Conservation (phyloP, 30 jellyfish, hydroid and myxozoan species). For the Clytia hemisphaerica region DNA sequence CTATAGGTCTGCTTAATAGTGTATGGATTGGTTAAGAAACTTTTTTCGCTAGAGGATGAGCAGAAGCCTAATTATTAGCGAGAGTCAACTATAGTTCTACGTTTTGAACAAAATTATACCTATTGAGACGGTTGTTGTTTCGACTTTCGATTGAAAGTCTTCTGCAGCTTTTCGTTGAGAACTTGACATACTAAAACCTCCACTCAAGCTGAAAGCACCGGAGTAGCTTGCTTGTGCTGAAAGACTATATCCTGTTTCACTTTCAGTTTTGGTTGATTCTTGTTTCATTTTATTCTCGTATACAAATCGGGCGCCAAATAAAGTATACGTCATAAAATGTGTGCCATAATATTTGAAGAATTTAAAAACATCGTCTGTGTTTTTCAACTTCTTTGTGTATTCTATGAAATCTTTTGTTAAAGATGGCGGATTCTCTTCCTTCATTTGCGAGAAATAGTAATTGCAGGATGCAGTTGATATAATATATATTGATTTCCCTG, state of each 20-base stretch:
- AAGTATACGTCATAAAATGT: conserved; percentile 29
- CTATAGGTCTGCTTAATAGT: too few relatives aligned
- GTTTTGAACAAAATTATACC: too few relatives aligned
- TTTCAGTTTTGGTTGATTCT: not conserved
- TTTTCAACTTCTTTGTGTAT: conserved; percentile 6
- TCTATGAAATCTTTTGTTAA: conserved; percentile 23
- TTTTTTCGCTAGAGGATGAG: too few relatives aligned
- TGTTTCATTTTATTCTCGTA: conserved; percentile 45
- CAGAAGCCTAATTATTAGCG: too few relatives aligned
- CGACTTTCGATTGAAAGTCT: conserved; percentile 21
- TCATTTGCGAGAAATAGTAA: conserved; percentile 40
- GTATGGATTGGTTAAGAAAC: too few relatives aligned
- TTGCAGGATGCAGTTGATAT: conserved; percentile 47
- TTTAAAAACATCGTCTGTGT: conserved; percentile 11
- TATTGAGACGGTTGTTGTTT: conserved; percentile 41
- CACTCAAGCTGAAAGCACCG: conserved; percentile 31
- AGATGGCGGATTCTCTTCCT: conserved; percentile 37
- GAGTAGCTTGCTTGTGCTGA: conserved; percentile 36
- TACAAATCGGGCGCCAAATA: conserved; percentile 51
- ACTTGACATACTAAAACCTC: conserved; percentile 11
- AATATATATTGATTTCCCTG: conserved; percentile 29
- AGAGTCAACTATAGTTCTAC: too few relatives aligned
- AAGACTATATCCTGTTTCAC: not conserved
- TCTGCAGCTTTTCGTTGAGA: conserved; percentile 19
- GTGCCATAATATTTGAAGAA: conserved; percentile 48